Base-by-base conservation (phyloP, 2,797 vertebrate genomes). In the Mus spretus region DNA sequence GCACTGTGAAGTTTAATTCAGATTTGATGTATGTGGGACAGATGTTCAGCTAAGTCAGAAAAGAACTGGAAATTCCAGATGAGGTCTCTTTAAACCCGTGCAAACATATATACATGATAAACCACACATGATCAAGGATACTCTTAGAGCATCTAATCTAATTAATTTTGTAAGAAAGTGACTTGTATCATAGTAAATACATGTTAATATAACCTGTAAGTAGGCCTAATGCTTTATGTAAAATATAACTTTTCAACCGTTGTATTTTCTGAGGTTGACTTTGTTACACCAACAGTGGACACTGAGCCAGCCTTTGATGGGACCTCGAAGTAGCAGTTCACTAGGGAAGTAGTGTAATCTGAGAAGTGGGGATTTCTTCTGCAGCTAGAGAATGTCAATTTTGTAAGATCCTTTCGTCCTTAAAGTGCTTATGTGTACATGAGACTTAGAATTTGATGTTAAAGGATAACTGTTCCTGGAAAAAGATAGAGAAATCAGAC, bases 1-100 rank as follows among this genome's bases (percentile, higher is more conserved):
- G 63, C 72, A 91, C 34, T 55, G 37, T 40, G 1, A 50, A 55
- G 13, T 84, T 94, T 65, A 82, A 72, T 87, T 72, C 85, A 80
- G 13, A 28, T 14, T 74, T 81, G 13, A 65, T 86, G 1, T 92
- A n/a, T 81, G 67, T 82, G 34, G 47, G 11, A 70, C 78, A 34
- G 19, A 84, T 90, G 37, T 65, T 88, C 63, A 44, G 1, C 26
- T 59, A 82, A 80, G 80, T 55, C 24, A 86, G 65, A 19, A 9
- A 26, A 92, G n/a, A 81, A 28, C 72, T 28, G 78, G 10, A 65
- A 75, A 47, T 40, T 89, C 28, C 55, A 72, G 20, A 72, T 74
- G 28, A n/a, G 40, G 15, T 40, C 26, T 63, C 63, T 74, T 70
- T 57, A 88, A 85, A 65, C 31, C 67, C 40, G 6, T 55, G 40